These are phyloP conservation scores for Druceiella hillmani DNA, from an alignment of 2,888 invertebrate genomes.

Conservation along the genomic window DNA sequence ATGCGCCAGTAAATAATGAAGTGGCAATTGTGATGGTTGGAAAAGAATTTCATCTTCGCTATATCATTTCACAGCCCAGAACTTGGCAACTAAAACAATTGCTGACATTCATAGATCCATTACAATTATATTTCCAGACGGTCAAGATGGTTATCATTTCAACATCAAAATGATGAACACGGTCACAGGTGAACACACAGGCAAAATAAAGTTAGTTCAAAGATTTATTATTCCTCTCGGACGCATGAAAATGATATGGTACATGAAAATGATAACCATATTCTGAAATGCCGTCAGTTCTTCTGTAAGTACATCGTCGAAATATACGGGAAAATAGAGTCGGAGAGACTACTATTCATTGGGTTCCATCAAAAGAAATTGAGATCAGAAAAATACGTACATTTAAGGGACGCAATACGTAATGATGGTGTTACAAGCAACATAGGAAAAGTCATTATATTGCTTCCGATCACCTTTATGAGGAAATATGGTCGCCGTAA, in stretches of 20 bases:
- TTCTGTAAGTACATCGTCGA: background rate
- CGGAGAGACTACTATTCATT: background rate
- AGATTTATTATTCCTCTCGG: background rate
- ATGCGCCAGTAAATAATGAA: constrained; percentile 20
- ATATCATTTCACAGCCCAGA: constrained; percentile 24
- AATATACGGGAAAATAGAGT: background rate
- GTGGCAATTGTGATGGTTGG: constrained; percentile 21
- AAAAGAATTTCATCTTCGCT: constrained; percentile 19
- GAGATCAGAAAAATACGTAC: background rate
- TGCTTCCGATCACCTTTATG: too few species aligned
- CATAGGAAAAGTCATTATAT: too few species aligned
- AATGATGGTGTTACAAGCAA: too few species aligned
- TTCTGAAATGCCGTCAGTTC: background rate
- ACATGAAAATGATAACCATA: background rate
- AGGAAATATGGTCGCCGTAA: too few species aligned
- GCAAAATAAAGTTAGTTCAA: background rate
- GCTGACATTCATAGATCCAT: constrained; percentile 25
- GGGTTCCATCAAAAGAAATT: background rate
- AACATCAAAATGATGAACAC: background rate
- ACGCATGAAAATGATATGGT: too few species aligned
- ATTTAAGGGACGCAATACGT: constrained; percentile 1
- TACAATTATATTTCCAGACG: constrained; percentile 12
- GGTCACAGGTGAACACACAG: background rate
- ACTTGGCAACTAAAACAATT: constrained; percentile 16
- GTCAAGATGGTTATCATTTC: constrained; percentile 1